Conservation (phyloP, 2,888 invertebrate genomes). For the Clitarchus hookeri region DNA sequence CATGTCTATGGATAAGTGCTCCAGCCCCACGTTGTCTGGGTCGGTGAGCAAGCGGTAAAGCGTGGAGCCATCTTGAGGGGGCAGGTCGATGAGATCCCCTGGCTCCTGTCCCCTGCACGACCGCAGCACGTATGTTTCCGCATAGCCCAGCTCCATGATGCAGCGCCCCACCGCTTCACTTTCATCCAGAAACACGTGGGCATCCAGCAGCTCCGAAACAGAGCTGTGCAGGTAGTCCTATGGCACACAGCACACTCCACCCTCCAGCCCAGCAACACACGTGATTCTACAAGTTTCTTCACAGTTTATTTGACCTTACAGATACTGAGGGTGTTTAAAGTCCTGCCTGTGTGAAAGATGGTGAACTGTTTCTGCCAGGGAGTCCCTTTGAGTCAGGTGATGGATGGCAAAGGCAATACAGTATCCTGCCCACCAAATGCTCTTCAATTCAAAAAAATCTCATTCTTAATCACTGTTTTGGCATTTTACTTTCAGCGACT, state of each 20-base stretch:
- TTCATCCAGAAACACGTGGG: conserved; percentile 59
- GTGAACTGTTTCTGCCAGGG: too few relatives aligned
- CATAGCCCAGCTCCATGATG: conserved; percentile 61
- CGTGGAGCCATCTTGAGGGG: conserved; percentile 61
- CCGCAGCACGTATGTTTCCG: conserved; percentile 60
- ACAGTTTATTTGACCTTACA: too few relatives aligned
- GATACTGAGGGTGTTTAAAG: too few relatives aligned
- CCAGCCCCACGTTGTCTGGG: conserved; percentile 64
- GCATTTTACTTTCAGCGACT: too few relatives aligned
- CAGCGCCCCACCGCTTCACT: conserved; percentile 57
- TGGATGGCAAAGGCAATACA: too few relatives aligned
- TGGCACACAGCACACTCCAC: too few relatives aligned
- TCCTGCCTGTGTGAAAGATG: too few relatives aligned
- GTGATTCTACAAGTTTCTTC: too few relatives aligned
- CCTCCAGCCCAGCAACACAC: conserved; percentile 5
- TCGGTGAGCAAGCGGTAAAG: conserved; percentile 63
- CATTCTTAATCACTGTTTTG: too few relatives aligned
- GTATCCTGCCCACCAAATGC: too few relatives aligned
- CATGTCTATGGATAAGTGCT: conserved; percentile 60
- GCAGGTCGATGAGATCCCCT: conserved; percentile 58
- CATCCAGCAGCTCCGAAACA: conserved; percentile 59
- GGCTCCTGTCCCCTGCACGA: conserved; percentile 57
- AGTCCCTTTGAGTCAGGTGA: too few relatives aligned
- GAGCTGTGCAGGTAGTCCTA: conserved; percentile 58
- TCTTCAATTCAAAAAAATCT: too few relatives aligned